A percentile compares a stretch with the other conserved stretches of the same genome.
These are phyloP conservation scores for Danio rerio DNA, from an alignment of 2,113 vertebrate genomes.

Conservation along the genomic window DNA sequence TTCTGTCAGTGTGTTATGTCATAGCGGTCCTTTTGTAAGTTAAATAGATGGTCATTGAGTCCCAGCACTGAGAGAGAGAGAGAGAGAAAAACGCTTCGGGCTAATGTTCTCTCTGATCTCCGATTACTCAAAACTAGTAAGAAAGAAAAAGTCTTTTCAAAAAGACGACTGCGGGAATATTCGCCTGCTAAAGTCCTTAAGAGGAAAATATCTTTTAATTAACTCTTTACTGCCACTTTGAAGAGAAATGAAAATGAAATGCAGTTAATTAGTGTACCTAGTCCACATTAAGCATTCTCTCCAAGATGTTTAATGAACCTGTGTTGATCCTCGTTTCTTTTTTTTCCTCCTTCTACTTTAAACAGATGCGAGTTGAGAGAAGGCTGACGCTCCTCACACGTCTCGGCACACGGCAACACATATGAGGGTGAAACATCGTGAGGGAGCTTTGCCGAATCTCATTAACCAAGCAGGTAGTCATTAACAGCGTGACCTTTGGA, in stretches of 20 bases:
- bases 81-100: constrained; percentile 69
- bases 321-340: constrained; percentile 20
- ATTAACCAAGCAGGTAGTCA: constrained; percentile 96
- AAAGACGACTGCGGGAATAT: constrained; percentile 64
- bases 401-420: constrained; percentile 76
- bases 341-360: constrained; percentile 44
- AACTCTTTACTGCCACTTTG: constrained; percentile 57
- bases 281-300: constrained; percentile 53
- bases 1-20: constrained; percentile 36
- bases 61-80: constrained; percentile 47
- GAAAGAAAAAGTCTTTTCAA: constrained; percentile 69
- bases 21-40: constrained; percentile 62
- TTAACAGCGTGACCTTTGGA: constrained; percentile 98
- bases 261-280: constrained; percentile 61
- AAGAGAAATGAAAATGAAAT: constrained; percentile 59
- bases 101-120: constrained; percentile 74
- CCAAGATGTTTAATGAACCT: constrained; percentile 51
- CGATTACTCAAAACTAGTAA: constrained; percentile 70
- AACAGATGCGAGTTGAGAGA: constrained; percentile 62
- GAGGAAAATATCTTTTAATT: constrained; percentile 57
- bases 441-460: constrained; percentile 93
- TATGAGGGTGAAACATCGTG: constrained; percentile 75
- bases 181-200: constrained; percentile 55
- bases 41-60: constrained; percentile 77
- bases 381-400: constrained; percentile 72